Percentiles rank a stretch among this genome's conserved stretches.
Conservation (phyloP, 2,888 invertebrate genomes). For the Euclidia mi region DNA sequence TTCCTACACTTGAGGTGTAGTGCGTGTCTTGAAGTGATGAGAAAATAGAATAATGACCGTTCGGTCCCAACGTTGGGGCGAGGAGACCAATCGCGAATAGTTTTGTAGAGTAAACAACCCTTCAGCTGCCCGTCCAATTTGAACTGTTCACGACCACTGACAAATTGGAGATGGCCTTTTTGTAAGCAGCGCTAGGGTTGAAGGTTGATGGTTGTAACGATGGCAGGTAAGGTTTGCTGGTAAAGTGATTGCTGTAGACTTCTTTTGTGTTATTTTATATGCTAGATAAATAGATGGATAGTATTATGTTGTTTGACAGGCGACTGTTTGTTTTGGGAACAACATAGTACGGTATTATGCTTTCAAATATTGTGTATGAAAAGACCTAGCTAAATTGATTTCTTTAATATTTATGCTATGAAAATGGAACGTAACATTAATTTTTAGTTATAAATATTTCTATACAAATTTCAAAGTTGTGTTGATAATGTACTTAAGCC, state of each 20-base stretch:
- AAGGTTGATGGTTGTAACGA: slow-evolving; percentile 3
- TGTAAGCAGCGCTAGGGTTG: slow-evolving; percentile 30
- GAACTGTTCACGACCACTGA: slow-evolving; percentile 34
- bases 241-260: slow-evolving; percentile 1
- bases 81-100: slow-evolving; percentile 59
- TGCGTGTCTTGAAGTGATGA: slow-evolving; percentile 54
- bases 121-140: slow-evolving; percentile 53
- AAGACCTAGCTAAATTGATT: no score
- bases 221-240: neutral
- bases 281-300: no score
- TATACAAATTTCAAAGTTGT: no score
- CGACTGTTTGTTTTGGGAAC: no score
- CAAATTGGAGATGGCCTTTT: slow-evolving; percentile 59
- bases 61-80: neutral
- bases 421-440: no score
- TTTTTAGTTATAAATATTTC: no score
- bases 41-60: slow-evolving; percentile 63
- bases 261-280: neutral
- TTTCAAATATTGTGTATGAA: no score
- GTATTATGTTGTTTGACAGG: no score
- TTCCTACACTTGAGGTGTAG: slow-evolving; percentile 30
- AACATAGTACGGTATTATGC: no score
- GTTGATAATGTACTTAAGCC: no score
- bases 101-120: slow-evolving; percentile 61
- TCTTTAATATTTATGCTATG: no score